Evolutionary conservation across 2,113 vertebrate genomes (phyloP), one percentile per base, ranked within the genome.

Genomic region (Xyrauchen texanus): DNA sequence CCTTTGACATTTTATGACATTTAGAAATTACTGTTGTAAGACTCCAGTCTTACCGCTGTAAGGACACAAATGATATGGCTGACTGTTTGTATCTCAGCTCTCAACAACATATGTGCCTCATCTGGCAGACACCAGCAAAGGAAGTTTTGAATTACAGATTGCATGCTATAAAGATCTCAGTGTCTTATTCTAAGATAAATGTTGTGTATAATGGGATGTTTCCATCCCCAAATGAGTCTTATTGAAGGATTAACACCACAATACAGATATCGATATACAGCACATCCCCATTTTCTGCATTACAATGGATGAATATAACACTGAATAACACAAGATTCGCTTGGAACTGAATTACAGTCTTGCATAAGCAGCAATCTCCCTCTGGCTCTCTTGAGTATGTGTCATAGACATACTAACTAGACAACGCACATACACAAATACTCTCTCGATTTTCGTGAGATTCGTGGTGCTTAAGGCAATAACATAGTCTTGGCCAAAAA

Each of bases 331-430:
- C 5, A 3, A 8, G 58, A 62, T 45, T 67, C 2, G 13, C 15
- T 51, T 16, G n/a, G 44, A 63, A 74, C 71, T 74, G 78, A 80
- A 67, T 81, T 64, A 81, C n/a, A 51, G 63, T 75, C 53, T 81
- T 75, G 34, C 79, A 81, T 81, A 76, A 81, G 53, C 64, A 73
- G 62, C 5, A 12, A 52, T 57, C 47, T 72, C 68, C 77, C 61
- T 70, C 77, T 57, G 69, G 77, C 68, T 49, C 21, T 74, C 65
- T 58, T 42, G 77, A 49, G 47, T 70, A 21, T 70, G 68, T 65
- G 70, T 74, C 78, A 80, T 47, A 73, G 68, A 42, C 51, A 73
- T 47, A 73, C 42, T 58, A 55, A 11, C 52, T 55, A 7, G n/a
- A 7, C 57, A 13, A 52, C 65, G 51, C 66, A 78, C 13, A 13